Percentiles rank a stretch among this genome's conserved stretches.
Evolutionary conservation across 2,888 invertebrate genomes (phyloP).

Genomic region (Pyrrhia umbra): DNA sequence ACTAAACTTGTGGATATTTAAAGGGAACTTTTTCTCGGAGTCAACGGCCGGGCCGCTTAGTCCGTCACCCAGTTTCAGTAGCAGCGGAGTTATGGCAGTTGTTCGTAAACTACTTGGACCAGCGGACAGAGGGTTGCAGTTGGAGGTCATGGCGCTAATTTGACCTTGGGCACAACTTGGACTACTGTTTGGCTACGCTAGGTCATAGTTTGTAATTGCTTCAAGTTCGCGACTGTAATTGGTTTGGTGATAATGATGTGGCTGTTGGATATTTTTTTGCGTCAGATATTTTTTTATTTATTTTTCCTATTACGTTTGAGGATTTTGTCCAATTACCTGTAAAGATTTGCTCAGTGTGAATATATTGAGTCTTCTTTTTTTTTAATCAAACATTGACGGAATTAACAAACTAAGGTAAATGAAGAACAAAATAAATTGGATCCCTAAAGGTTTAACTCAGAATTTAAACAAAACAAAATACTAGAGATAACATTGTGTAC

Average conservation of each 20-base stretch:
- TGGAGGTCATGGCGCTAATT: constrained; percentile 88
- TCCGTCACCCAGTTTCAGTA: constrained; percentile 90
- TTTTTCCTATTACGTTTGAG: background rate
- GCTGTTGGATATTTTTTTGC: background rate
- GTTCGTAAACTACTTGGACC: constrained; percentile 89
- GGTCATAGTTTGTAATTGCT: constrained; percentile 71
- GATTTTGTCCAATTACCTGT: background rate
- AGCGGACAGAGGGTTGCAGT: constrained; percentile 85
- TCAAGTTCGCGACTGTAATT: constrained; percentile 28
- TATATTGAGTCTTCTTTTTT: background rate
- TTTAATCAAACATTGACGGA: background rate
- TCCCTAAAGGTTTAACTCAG: too few relatives aligned
- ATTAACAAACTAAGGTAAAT: background rate
- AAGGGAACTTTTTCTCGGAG: constrained; percentile 90
- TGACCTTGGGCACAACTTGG: constrained; percentile 87
- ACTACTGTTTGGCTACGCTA: constrained; percentile 73
- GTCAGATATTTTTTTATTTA: background rate
- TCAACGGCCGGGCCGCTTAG: constrained; percentile 89
- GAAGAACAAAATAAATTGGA: background rate
- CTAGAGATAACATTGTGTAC: background rate
- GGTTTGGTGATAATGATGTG: constrained; percentile 3
- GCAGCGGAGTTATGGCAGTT: constrained; percentile 90
- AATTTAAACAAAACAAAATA: background rate
- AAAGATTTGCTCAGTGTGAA: background rate
- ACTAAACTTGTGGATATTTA: constrained; percentile 90